These are phyloP conservation scores for Myrmophylax atrothorax DNA, from an alignment of 2,113 vertebrate genomes.

Conservation along the genomic window DNA sequence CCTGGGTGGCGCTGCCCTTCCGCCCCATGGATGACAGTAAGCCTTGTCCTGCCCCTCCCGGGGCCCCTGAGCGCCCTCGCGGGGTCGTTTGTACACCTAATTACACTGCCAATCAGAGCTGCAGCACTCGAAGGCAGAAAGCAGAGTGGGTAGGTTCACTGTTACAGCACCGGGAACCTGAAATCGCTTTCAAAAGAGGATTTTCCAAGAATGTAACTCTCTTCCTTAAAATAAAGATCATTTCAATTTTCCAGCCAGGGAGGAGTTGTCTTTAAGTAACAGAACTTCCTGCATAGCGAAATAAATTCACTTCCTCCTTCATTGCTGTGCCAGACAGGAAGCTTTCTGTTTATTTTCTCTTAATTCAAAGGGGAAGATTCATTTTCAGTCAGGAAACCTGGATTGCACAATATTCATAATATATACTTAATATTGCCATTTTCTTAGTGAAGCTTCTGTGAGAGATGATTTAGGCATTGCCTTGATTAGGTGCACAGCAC, in stretches of 20 bases:
- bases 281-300: background rate
- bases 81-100: background rate
- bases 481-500: background rate
- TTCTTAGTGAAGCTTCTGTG: background rate
- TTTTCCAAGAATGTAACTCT: background rate
- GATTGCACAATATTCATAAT: background rate
- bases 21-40: constrained; percentile 76
- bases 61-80: too few species aligned
- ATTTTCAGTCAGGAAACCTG: background rate
- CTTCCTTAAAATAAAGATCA: background rate
- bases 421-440: background rate
- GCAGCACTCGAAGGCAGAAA: background rate
- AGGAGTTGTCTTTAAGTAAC: background rate
- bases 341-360: background rate
- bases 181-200: background rate
- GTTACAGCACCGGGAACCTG: rapidly evolving
- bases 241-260: background rate
- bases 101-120: background rate
- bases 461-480: background rate
- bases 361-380: background rate
- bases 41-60: background rate
- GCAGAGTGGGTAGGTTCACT: background rate
- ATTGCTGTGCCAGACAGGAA: background rate
- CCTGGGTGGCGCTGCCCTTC: constrained; percentile 65
- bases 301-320: background rate